Evolutionary conservation across 2,888 invertebrate genomes (phyloP).

Genomic region (Glaucopsyche alexis): DNA sequence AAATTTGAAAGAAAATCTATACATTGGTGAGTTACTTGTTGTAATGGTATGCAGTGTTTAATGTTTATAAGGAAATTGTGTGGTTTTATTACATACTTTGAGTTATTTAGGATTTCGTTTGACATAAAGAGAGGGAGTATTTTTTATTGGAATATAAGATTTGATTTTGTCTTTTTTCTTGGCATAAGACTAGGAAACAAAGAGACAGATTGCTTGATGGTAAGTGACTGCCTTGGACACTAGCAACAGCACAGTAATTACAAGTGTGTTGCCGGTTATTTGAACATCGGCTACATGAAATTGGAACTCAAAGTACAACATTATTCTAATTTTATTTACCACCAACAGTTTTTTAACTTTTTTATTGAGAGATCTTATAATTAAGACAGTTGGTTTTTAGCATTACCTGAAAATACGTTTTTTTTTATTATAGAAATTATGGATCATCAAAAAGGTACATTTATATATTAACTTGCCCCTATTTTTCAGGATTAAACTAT

Average conservation of each 20-base stretch:
- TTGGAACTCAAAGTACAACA: not conserved
- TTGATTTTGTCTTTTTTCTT: not conserved
- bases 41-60: conserved; percentile 43
- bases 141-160: not conserved
- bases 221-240: too few species aligned
- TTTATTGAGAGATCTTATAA: not conserved
- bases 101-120: not conserved
- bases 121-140: not conserved
- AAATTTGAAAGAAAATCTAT: conserved; percentile 29
- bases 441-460: not conserved
- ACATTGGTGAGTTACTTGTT: conserved; percentile 47
- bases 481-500: not conserved
- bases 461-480: not conserved
- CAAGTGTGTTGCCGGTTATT: too few species aligned
- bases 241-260: too few species aligned
- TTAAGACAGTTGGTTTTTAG: too few species aligned
- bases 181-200: not conserved
- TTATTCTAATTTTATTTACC: too few species aligned
- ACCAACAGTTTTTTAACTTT: too few species aligned
- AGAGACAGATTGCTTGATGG: not conserved
- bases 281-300: too few species aligned
- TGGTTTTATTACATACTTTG: not conserved
- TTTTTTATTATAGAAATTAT: not conserved
- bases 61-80: conserved; percentile 30
- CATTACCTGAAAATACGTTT: too few species aligned